Evolutionary conservation across 2,888 invertebrate species (phyloP).

Genomic region (Dascillus cervinus): DNA sequence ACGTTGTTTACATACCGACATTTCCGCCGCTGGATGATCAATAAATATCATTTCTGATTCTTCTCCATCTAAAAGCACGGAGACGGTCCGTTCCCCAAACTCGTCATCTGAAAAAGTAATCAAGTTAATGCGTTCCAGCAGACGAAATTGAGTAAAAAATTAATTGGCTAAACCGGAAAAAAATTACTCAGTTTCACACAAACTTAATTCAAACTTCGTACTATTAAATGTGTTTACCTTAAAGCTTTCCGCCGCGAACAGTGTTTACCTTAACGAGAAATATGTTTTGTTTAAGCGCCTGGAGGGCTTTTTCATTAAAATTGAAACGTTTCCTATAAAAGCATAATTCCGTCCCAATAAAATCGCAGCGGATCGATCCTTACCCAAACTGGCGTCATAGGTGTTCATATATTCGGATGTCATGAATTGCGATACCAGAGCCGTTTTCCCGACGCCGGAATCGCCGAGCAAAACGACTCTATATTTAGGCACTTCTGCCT

Average conservation of each 20-base stretch:
- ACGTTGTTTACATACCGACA: slow-evolving; percentile 65
- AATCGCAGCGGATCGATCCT: slow-evolving; percentile 37
- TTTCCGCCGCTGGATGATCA: slow-evolving; percentile 81
- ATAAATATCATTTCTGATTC: slow-evolving; percentile 87
- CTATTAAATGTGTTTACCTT: too few species aligned
- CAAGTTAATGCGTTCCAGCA: too few species aligned
- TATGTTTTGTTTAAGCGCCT: too few species aligned
- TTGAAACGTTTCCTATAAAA: too few species aligned
- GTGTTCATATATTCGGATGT: slow-evolving; percentile 94
- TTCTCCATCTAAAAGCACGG: slow-evolving; percentile 81
- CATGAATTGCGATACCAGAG: slow-evolving; percentile 88
- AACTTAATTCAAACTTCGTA: too few species aligned
- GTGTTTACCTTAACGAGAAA: too few species aligned
- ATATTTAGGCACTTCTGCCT: slow-evolving; percentile 64
- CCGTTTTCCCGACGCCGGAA: slow-evolving; percentile 84
- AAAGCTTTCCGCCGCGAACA: too few species aligned
- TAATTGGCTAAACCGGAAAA: too few species aligned
- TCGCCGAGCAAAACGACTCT: slow-evolving; percentile 79
- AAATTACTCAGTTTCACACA: too few species aligned
- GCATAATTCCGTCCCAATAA: too few species aligned
- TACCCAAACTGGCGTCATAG: slow-evolving; percentile 84
- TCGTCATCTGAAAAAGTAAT: slow-evolving; percentile 70
- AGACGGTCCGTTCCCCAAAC: slow-evolving; percentile 84
- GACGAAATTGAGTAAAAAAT: too few species aligned
- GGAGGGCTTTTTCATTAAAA: too few species aligned